Conservation (phyloP, 2,797 vertebrate genomes). For the Chrysocyon brachyurus region DNA sequence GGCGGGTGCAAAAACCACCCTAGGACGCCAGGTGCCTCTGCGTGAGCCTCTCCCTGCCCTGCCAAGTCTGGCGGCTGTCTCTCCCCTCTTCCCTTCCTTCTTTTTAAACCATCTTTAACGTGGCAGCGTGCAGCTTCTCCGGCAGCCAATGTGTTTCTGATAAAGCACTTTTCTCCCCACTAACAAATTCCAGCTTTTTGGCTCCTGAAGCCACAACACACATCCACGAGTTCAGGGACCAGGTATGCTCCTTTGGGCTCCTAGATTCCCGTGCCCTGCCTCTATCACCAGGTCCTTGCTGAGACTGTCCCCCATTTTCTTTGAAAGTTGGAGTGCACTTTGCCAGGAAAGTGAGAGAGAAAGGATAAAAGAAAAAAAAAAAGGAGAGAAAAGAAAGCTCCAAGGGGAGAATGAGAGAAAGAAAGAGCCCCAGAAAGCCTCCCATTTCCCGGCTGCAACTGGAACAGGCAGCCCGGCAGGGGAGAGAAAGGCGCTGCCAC, state of each 20-base stretch:
- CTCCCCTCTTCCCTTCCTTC: neutral
- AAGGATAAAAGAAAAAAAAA: no score
- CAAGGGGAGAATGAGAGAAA: neutral
- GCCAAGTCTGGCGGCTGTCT: neutral
- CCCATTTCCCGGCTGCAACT: fast-evolving
- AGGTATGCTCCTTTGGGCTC: slow-evolving; percentile 69
- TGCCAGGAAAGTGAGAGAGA: neutral
- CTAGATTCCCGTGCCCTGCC: neutral
- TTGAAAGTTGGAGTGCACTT: neutral
- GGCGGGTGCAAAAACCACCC: neutral
- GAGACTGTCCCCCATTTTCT: neutral
- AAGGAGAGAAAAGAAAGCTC: neutral
- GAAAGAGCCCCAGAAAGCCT: neutral
- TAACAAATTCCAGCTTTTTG: slow-evolving; percentile 87
- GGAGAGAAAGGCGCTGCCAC: neutral
- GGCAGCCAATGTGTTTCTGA: slow-evolving; percentile 88
- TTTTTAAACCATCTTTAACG: slow-evolving; percentile 51
- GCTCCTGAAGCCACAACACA: slow-evolving; percentile 84
- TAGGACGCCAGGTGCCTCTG: slow-evolving; percentile 15
- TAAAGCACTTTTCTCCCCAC: slow-evolving; percentile 83
- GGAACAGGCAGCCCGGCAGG: neutral
- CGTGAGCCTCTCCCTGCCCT: neutral
- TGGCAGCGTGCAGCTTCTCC: slow-evolving; percentile 67
- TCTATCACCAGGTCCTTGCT: neutral
- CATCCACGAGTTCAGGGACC: slow-evolving; percentile 26